Conservation (phyloP, 2,888 invertebrate species). For the Synergus umbraculus region DNA sequence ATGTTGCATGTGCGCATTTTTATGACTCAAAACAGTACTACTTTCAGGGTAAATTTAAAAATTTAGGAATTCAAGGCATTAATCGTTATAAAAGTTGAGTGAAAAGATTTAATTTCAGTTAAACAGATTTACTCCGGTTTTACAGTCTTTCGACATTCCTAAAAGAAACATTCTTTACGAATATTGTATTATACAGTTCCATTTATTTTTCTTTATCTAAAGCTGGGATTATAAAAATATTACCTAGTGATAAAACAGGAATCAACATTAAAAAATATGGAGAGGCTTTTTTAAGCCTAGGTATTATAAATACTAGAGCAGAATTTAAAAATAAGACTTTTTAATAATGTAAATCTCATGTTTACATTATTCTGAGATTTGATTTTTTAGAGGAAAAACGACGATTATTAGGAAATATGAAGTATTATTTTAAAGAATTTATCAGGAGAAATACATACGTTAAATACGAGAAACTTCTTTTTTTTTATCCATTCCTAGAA, state of each 20-base stretch:
- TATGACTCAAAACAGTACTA: too few species aligned
- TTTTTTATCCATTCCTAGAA: neutral
- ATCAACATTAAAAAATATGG: neutral
- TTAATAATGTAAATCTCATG: neutral
- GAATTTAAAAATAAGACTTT: neutral
- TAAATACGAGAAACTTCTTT: neutral
- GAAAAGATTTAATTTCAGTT: neutral
- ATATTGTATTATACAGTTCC: neutral
- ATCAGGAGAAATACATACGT: neutral
- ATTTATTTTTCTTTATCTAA: neutral
- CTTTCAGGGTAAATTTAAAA: too few species aligned
- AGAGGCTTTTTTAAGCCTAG: neutral
- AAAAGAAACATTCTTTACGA: neutral
- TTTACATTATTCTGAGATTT: neutral
- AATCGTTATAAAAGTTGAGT: neutral
- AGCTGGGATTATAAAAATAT: neutral
- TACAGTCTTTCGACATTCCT: neutral
- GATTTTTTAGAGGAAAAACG: neutral
- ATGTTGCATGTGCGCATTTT: too few species aligned
- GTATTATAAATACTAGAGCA: too few species aligned
- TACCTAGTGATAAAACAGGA: slow-evolving; percentile 1
- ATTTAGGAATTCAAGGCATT: neutral
- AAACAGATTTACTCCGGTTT: neutral
- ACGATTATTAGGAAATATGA: neutral
- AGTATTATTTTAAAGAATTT: neutral